Base-by-base conservation (phyloP, 1,140 invertebrate species). In the Drosophila orosa region DNA sequence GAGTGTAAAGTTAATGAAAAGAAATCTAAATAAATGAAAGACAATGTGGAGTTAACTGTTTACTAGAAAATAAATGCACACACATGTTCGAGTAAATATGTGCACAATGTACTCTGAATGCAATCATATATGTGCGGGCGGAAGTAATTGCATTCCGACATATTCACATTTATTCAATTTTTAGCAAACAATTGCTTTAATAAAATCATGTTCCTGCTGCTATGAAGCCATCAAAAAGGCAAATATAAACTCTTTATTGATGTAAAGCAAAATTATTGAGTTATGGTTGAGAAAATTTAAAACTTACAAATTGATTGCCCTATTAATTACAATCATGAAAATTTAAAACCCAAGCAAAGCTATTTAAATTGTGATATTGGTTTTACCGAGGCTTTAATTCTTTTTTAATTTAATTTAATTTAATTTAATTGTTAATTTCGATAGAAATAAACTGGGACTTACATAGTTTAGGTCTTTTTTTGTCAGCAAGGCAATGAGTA, bases 11-110 rank as follows among this genome's bases (percentile, higher is more conserved):
- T 75, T 75, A 75, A 76, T 76, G 72, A 75, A 76, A 75, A 76
- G 40, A 62, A 65, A 45, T 76, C 73, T 45, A 76, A 75, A 75
- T 76, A 76, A 67, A 76, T 75, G 40, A 76, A 67, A 59, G 57
- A 40, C 72, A 59, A 63, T 59, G 35, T 59, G 39, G 45, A 57
- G 50, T 71, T 71, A 56, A 47, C 66, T 48, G 50, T 58, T 71
- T 42, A 25, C 42, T 17, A 40, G 7, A n/a, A 57, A 37, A 33
- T 29, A 69, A 35, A 68, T 19, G 48, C 47, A 40, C n/a, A 62
- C 22, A 63, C 13, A 45, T 19, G 19, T 13, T 40, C 10, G 6
- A 13, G 29, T 52, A 25, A 19, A 60, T 25, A 44, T 31, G 22
- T 40, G 15, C 10, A 58, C 22, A 45, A 45, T 45, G 10, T 9